Evolutionary conservation across 2,113 vertebrate genomes (phyloP), one percentile per base, ranked within the genome.

Genomic region (Okapia johnstoni): DNA sequence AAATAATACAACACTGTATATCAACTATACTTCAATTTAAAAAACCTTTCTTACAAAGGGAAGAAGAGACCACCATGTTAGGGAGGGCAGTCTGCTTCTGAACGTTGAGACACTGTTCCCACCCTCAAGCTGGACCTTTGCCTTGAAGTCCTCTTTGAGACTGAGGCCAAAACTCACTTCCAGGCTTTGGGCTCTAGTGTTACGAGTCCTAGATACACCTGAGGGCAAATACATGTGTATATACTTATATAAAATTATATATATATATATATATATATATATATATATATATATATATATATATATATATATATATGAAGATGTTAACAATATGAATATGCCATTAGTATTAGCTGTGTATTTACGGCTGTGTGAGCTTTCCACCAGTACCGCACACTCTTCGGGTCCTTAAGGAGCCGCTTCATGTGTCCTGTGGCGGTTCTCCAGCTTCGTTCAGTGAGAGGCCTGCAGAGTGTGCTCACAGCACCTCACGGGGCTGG

Each of bases 321-420:
- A 46, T 10, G 43, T 26, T 77, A 28, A 17, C 14, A 5, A 1
- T 16, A 28, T 46, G 13, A 13, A 2, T 10, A 16, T 5, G 17
- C 1, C 40, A 0, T 0, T 15, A 26, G 46, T 0, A 0, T 16
- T 50, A 10, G 0, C 7, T 1, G 30, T 17, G 14, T 0, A 5
- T 17, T 5, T 17, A 0, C 1, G 26, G 28, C 43, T 30, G 15
- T 17, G 16, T 11, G 48, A 1, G 2, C 40, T 1, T 43, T 5
- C 28, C 21, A 25, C 5, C 30, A 8, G 36, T 5, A 17, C 61
- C n/a, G 52, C 28, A 28, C 33, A 6, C 12, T 46, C 52, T 50
- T 5, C 19, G 26, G 6, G 36, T 3, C 19, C 61, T 30, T 15
- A n/a, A 21, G 6, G 2, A n/a, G 1, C 43, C 73, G 2, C 13